A percentile compares a stretch with the other conserved stretches of the same genome.
phyloP scores from a whole-genome alignment of 2,797 vertebrate genomes.

The Acridotheres tristis region DNA sequence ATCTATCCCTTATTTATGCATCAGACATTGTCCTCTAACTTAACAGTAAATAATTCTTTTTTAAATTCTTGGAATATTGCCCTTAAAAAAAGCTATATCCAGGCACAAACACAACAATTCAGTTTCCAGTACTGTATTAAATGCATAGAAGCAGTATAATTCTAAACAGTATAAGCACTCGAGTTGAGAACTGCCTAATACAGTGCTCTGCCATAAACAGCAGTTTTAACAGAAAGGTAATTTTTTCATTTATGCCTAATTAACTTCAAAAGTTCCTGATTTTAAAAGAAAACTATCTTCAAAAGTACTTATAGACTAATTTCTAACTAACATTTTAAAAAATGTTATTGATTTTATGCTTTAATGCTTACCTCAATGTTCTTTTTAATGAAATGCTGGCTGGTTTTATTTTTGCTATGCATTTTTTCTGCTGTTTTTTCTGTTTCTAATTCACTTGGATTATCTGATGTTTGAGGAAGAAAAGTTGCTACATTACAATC shows the following conservation, averaged over 20 bases:
- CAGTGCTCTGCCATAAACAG: background rate
- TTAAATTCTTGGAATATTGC: background rate
- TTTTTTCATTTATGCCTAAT: background rate
- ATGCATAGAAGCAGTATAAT: background rate
- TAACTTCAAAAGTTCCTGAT: background rate
- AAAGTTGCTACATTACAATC: constrained; percentile 8
- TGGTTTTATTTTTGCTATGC: constrained; percentile 66
- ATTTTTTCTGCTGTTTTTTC: constrained; percentile 41
- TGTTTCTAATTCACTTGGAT: constrained; percentile 57
- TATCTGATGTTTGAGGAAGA: constrained; percentile 59
- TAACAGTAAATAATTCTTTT: background rate
- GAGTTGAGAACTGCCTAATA: background rate
- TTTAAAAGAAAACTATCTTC: background rate
- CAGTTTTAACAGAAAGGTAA: background rate
- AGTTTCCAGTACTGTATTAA: background rate
- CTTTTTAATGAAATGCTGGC: constrained; percentile 87
- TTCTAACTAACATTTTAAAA: background rate
- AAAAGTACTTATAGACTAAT: background rate
- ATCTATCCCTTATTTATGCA: background rate
- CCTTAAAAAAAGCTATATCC: background rate
- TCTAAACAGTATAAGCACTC: background rate
- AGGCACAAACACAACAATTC: background rate
- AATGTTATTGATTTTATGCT: background rate
- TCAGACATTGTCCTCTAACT: background rate
- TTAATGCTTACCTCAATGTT: constrained; percentile 90